phyloP scores from a whole-genome alignment of 2,888 invertebrate species.

The Rhagonycha fulva region DNA sequence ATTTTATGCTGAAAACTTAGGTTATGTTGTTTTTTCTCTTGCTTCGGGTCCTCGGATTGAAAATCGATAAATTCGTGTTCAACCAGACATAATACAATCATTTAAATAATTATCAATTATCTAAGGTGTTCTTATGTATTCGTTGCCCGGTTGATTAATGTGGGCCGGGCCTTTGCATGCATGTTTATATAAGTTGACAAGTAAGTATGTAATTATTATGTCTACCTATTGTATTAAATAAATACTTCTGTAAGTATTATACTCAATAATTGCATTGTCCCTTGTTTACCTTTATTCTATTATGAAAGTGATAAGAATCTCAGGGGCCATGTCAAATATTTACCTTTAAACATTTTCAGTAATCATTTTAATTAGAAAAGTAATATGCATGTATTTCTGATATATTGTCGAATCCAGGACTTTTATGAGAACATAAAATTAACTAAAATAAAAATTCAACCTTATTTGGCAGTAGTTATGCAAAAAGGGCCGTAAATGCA shows the following conservation, averaged over 20 bases:
- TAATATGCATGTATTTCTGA: neutral
- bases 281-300: neutral
- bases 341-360: neutral
- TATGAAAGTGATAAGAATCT: neutral
- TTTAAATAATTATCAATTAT: slow-evolving; percentile 22
- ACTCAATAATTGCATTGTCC: neutral
- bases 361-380: neutral
- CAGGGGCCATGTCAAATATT: neutral
- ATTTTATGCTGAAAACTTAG: neutral
- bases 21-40: neutral
- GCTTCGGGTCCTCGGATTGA: neutral
- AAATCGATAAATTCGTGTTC: neutral
- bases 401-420: neutral
- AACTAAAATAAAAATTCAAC: no score
- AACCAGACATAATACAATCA: neutral
- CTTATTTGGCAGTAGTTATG: no score
- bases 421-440: no score
- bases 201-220: slow-evolving; percentile 25
- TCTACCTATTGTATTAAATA: slow-evolving; percentile 17
- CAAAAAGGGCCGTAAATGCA: no score
- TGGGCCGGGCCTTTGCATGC: slow-evolving; percentile 27
- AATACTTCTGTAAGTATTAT: neutral
- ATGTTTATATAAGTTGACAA: slow-evolving; percentile 26
- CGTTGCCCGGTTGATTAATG: slow-evolving; percentile 20
- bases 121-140: slow-evolving; percentile 25